Evolutionary conservation across 2,113 vertebrate species (phyloP).

Genomic region (Seriola quinqueradiata): DNA sequence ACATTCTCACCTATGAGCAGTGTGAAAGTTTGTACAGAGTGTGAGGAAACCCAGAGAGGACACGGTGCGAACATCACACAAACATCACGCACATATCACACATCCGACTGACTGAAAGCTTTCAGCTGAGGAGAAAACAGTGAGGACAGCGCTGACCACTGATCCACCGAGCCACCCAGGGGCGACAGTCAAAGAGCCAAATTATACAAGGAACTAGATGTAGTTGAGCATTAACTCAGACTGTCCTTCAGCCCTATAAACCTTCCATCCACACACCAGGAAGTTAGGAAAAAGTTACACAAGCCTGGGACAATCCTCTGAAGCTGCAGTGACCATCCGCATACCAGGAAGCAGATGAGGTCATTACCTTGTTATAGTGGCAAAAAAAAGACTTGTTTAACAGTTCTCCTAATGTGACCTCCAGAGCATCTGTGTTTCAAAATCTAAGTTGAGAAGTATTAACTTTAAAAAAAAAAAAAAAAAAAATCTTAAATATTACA

Average conservation of each 20-base stretch:
- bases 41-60: neutral
- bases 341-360: slow-evolving; percentile 31
- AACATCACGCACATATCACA: neutral
- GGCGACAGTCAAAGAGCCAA: neutral
- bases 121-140: neutral
- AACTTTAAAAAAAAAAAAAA: neutral
- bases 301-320: neutral
- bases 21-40: neutral
- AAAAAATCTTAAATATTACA: neutral
- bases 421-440: neutral
- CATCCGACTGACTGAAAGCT: neutral
- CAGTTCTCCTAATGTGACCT: too few species aligned
- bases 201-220: neutral
- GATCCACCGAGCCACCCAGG: neutral
- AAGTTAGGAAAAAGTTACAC: neutral
- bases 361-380: slow-evolving; percentile 3
- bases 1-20: slow-evolving; percentile 3
- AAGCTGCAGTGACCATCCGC: neutral
- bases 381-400: neutral
- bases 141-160: neutral
- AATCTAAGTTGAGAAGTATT: neutral
- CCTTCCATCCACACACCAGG: neutral
- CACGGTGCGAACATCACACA: neutral
- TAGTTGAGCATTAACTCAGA: neutral
- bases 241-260: neutral